Percentiles rank a stretch among this genome's conserved stretches.
Conservation (phyloP, 2,113 vertebrate genomes). For the Phalacrocorax pelagicus region DNA sequence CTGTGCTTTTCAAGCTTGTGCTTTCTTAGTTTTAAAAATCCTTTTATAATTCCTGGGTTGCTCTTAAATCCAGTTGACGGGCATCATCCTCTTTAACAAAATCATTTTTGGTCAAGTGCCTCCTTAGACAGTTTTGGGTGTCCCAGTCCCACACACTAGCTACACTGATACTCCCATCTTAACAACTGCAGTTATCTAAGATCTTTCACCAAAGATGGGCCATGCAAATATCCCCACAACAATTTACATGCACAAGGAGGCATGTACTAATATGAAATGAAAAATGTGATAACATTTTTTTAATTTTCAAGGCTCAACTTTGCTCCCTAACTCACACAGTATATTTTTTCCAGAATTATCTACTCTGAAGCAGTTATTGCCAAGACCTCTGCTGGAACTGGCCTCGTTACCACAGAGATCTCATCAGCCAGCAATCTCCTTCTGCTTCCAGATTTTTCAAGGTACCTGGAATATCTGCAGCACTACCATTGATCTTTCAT, state of each 20-base stretch:
- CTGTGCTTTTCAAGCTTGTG: not conserved
- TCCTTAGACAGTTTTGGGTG: not conserved
- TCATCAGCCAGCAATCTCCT: not conserved
- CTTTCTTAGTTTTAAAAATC: not conserved
- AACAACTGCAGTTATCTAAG: not conserved
- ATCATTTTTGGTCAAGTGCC: not conserved
- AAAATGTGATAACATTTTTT: not conserved
- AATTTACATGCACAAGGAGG: not conserved
- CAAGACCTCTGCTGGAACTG: not conserved
- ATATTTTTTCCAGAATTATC: not conserved
- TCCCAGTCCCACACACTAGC: not conserved
- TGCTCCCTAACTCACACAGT: not conserved
- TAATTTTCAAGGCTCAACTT: not conserved
- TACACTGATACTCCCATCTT: not conserved
- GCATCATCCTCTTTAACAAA: rapidly evolving
- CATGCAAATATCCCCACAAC: not conserved
- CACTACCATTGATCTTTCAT: not conserved
- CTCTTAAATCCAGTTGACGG: not conserved
- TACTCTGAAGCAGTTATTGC: not conserved
- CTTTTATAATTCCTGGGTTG: not conserved
- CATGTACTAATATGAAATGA: not conserved
- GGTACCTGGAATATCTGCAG: not conserved
- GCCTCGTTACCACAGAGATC: not conserved
- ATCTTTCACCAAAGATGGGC: not conserved
- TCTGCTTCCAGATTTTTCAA: not conserved